A percentile compares a stretch with the other conserved stretches of the same genome.
Evolutionary conservation across 2,113 vertebrate genomes (phyloP).

Genomic region (Loxodonta africana): DNA sequence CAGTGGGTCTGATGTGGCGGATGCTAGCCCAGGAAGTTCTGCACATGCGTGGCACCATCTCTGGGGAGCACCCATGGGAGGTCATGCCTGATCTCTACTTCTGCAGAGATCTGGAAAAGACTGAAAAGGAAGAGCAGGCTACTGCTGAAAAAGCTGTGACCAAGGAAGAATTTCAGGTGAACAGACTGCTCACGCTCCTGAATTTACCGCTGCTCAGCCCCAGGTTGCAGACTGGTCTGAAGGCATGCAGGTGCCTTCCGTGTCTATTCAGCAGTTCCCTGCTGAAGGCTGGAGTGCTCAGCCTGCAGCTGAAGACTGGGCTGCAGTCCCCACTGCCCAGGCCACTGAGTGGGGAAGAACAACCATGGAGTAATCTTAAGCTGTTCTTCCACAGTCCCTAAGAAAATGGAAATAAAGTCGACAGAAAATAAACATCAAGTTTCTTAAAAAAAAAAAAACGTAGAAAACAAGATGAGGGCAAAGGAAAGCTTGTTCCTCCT

Average conservation of each 20-base stretch:
- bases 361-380: background rate
- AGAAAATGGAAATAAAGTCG: background rate
- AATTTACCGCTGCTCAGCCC: background rate
- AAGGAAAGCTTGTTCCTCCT: background rate
- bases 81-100: background rate
- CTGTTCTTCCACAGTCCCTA: background rate
- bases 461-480: background rate
- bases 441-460: background rate
- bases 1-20: background rate
- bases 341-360: background rate
- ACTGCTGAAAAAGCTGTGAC: background rate
- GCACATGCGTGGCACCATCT: background rate
- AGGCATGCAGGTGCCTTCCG: background rate
- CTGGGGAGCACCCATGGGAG: background rate
- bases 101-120: background rate
- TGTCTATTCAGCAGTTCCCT: background rate
- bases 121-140: background rate
- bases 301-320: background rate
- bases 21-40: background rate
- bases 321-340: background rate
- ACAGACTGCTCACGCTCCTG: background rate
- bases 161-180: background rate
- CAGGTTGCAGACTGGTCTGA: background rate
- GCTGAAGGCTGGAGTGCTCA: background rate
- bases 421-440: background rate